These are phyloP conservation scores for Napeogenes sylphis DNA, from an alignment of 2,888 invertebrate genomes.

Conservation along the genomic window DNA sequence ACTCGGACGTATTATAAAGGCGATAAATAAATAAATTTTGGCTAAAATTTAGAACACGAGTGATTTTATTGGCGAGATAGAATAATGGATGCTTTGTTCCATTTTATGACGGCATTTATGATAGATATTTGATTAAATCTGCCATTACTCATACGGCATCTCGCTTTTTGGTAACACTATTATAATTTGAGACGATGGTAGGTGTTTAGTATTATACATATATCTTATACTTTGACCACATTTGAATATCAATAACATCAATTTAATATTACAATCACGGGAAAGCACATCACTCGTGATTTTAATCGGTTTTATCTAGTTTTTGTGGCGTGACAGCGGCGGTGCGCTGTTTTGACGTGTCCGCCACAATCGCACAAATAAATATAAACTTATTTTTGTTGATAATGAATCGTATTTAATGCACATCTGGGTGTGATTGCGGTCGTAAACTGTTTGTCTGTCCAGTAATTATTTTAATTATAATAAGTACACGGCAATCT, in stretches of 20 bases:
- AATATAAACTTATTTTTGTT: slow-evolving; percentile 75
- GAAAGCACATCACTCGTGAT: neutral
- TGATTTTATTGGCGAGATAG: slow-evolving; percentile 67
- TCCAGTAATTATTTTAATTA: slow-evolving; percentile 44
- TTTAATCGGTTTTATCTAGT: slow-evolving; percentile 64
- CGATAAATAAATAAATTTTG: slow-evolving; percentile 75
- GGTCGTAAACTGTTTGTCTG: slow-evolving; percentile 50
- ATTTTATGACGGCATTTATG: slow-evolving; percentile 29
- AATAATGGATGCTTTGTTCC: slow-evolving; percentile 55
- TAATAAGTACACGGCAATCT: slow-evolving; percentile 37
- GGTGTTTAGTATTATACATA: no score
- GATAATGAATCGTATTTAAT: slow-evolving; percentile 72
- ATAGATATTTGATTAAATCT: slow-evolving; percentile 10
- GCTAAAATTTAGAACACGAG: slow-evolving; percentile 68
- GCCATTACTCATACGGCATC: neutral
- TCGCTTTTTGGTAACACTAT: no score
- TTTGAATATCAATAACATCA: no score
- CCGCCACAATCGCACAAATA: slow-evolving; percentile 54
- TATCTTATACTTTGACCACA: no score
- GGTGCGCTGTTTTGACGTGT: slow-evolving; percentile 60
- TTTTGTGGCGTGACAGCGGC: slow-evolving; percentile 63
- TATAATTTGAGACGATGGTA: no score
- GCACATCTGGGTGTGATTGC: slow-evolving; percentile 72
- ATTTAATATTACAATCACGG: neutral
- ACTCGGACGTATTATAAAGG: slow-evolving; percentile 75